These are phyloP conservation scores for Motacilla alba DNA, from an alignment of 2,113 vertebrate species.

Conservation along the genomic window DNA sequence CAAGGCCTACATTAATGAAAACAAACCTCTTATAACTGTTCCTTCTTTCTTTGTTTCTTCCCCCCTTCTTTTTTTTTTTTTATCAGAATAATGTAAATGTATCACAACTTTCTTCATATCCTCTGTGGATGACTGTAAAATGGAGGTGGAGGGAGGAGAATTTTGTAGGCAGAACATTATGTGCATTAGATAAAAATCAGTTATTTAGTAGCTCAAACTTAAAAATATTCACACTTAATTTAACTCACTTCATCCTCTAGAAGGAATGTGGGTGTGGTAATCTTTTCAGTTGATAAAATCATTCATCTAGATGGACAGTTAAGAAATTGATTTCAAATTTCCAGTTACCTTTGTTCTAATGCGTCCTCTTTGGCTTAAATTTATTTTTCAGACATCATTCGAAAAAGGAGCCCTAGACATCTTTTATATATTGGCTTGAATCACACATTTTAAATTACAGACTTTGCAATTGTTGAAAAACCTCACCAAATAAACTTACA, in stretches of 20 bases:
- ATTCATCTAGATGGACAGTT: not conserved
- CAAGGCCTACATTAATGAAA: not conserved
- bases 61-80: not conserved
- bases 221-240: slow-evolving; percentile 43
- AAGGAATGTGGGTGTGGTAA: not conserved
- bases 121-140: not conserved
- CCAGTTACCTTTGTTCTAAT: not conserved
- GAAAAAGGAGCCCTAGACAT: not conserved
- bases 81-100: not conserved
- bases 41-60: not conserved
- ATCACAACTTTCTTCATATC: not conserved
- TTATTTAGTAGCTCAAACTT: not conserved
- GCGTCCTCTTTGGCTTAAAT: not conserved
- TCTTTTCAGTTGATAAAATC: not conserved
- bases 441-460: not conserved
- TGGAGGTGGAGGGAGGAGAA: not conserved
- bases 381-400: not conserved
- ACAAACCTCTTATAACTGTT: not conserved
- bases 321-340: not conserved
- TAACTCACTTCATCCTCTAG: slow-evolving; percentile 5
- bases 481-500: rapidly evolving
- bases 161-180: slow-evolving; percentile 12
- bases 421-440: not conserved
- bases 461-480: not conserved
- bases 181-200: not conserved